Base-by-base conservation (phyloP, 1,140 invertebrate genomes). In the Hirudo medicinalis region DNA sequence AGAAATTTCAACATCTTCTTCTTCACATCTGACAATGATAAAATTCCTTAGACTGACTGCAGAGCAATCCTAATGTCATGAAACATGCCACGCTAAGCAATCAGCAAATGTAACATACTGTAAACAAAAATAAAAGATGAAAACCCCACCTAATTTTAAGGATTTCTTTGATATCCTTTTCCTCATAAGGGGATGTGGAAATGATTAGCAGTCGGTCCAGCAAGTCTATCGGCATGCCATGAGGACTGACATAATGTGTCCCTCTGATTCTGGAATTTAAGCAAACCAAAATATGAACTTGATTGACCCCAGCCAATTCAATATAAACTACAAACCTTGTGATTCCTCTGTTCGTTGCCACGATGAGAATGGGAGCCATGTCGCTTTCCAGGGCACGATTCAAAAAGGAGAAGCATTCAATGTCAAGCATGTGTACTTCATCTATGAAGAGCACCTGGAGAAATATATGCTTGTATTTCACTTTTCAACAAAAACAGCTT, bases 301-400 rank as follows among this genome's bases (percentile, higher is more conserved):
- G n/a, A n/a, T n/a, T n/a, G n/a, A 17, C 68, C 69, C 13, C 20
- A 20, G 27, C 49, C 20, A 17, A 70, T 17, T 4, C 22, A 29
- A 54, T 20, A 27, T 11, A 63, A 32, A 25, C 60, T 20, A 13
- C 29, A 63, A 27, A 82, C 81, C 76, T 79, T 0, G 94, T 97
- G 60, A 97, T 94, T 70, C 94, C 95, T 75, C 94, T 86, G 83
- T 99, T 99, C n/a, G 95, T 98, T 1, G 96, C 96, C 91, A 98
- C 97, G 13, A 99, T 94, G 3, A 99, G 88, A 32, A 99, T 89
- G 0, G 96, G 96, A 0, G 95, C 90, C 86, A 97, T 94, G 77
- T 98, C 95, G 75, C 90, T 91, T 79, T 99, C 96, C 29, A 99
- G 81, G 0, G 94, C 94, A 66, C 95, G 86, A 84, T 99, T 99